These are phyloP conservation scores for Tolypeutes matacus DNA, from an alignment of 2,797 vertebrate genomes.

Conservation along the genomic window DNA sequence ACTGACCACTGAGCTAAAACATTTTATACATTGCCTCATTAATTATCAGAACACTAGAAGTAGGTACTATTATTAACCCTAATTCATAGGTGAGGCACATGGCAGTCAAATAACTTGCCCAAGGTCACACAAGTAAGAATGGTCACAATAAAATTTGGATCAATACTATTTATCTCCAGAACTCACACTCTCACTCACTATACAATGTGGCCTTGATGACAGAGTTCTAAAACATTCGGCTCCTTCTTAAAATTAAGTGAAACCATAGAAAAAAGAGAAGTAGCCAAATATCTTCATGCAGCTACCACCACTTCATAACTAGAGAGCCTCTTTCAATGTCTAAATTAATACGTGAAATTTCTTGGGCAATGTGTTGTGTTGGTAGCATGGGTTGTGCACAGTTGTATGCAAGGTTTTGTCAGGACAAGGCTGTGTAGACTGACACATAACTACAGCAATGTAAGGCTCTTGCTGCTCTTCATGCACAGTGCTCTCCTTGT, in stretches of 20 bases:
- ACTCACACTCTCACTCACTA: not conserved
- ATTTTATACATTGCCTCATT: not conserved
- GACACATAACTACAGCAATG: not conserved
- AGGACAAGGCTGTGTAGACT: not conserved
- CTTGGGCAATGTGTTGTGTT: not conserved
- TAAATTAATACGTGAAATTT: slow-evolving; percentile 53
- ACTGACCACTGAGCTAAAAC: not conserved
- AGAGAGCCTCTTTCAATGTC: slow-evolving; percentile 7
- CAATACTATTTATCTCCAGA: not conserved
- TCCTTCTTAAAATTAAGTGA: not conserved
- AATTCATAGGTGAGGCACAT: not conserved
- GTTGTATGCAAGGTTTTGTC: not conserved
- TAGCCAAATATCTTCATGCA: not conserved
- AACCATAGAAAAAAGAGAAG: slow-evolving; percentile 3
- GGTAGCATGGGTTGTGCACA: not conserved
- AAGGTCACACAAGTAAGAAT: not conserved
- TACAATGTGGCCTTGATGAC: not conserved
- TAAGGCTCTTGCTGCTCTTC: not conserved
- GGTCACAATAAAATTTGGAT: not conserved
- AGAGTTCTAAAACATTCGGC: not conserved
- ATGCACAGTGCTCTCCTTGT: not conserved
- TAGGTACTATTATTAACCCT: not conserved
- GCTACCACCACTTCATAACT: slow-evolving; percentile 25
- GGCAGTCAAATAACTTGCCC: not conserved
- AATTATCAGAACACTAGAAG: not conserved